Conservation (phyloP, 2,113 vertebrate species). For the Channa argus region DNA sequence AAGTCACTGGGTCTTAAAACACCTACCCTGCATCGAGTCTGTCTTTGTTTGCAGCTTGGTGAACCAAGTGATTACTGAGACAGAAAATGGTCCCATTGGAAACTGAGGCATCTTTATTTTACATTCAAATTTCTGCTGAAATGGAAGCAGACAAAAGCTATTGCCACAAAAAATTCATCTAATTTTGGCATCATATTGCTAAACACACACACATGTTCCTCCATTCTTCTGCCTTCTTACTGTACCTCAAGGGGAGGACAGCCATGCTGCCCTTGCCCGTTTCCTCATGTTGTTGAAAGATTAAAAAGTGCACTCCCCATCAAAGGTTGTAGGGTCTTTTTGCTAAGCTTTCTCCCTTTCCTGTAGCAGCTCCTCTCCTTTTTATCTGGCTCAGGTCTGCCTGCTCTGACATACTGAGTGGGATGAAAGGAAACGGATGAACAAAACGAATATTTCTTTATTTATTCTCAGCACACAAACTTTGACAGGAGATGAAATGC, state of each 20-base stretch:
- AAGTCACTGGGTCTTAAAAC: slow-evolving; percentile 42
- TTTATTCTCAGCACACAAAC: slow-evolving; percentile 71
- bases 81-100: slow-evolving; percentile 37
- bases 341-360: slow-evolving; percentile 41
- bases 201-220: slow-evolving; percentile 1
- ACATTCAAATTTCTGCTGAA: slow-evolving; percentile 32
- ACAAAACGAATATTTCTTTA: slow-evolving; percentile 74
- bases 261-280: slow-evolving; percentile 25
- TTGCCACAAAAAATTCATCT: slow-evolving; percentile 44
- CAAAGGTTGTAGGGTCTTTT: slow-evolving; percentile 55
- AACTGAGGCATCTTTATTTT: slow-evolving; percentile 54
- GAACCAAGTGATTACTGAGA: slow-evolving; percentile 61
- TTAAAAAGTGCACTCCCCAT: slow-evolving; percentile 62
- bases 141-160: slow-evolving; percentile 46
- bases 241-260: neutral
- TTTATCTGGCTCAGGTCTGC: slow-evolving; percentile 60
- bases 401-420: slow-evolving; percentile 61
- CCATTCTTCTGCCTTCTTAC: slow-evolving; percentile 1
- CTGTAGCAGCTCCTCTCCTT: slow-evolving; percentile 42
- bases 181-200: slow-evolving; percentile 21
- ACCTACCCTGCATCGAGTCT: slow-evolving; percentile 17
- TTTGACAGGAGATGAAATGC: slow-evolving; percentile 71
- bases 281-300: slow-evolving; percentile 46
- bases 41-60: slow-evolving; percentile 38
- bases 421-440: slow-evolving; percentile 77